Base-by-base conservation (phyloP, 2,888 invertebrate species). In the Amphipoea lucens region DNA sequence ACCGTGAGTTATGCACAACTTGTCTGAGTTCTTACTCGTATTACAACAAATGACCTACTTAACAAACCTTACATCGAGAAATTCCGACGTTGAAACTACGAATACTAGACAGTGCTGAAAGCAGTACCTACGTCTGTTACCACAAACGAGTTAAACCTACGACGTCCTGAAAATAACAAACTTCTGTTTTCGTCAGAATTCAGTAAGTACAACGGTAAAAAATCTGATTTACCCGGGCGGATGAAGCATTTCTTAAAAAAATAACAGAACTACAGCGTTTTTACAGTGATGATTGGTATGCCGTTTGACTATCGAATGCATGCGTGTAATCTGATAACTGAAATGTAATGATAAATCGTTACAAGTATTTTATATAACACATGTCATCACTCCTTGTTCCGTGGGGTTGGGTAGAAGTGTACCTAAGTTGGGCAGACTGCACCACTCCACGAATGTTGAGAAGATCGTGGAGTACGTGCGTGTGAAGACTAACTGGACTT, bases 131-230 rank as follows among this genome's bases (percentile, higher is more conserved):
- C 40, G 23, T 67, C 23, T 40, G 51, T 20, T 20, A 20, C 20
- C 5, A 57, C 42, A 23, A 60, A 71, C 17, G 71, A 60, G n/a
- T 60, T 71, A 42, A n/a, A 60, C 42, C n/a, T 71, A 45, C 71
- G 17, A 45, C 42, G n/a, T 23, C 71, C 60, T 71, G 45, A 62
- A 70, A 54, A 54, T 36, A 70, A 70, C 48, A 48, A 54, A 40
- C 54, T 70, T 54, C 70, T 54, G 36, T 23, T 70, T 23, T 54
- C 40, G 54, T 70, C 23, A 29, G 70, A 70, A 54, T 40, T 51
- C 9, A 70, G 70, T 29, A 29, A 70, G 70, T 29, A 29, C 29
- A 11, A 54, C 70, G 70, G 70, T 70, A 54, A 70, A 40, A 70
- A 20, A 54, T 54, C 54, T 54, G 2, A 70, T 70, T 40, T 69